phyloP scores from a whole-genome alignment of 2,888 invertebrate species.

The Hemithea aestivaria region DNA sequence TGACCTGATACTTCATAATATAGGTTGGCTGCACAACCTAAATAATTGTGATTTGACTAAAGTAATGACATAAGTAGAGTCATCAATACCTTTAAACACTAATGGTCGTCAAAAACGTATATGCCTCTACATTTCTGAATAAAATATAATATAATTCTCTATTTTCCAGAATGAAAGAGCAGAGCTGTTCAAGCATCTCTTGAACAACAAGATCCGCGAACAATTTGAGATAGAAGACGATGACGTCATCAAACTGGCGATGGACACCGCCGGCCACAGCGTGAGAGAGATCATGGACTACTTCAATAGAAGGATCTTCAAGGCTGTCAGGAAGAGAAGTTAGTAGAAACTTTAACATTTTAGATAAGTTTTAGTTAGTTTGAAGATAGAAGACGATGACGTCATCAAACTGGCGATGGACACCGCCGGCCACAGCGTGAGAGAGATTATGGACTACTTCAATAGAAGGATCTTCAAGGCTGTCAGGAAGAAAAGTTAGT shows the following conservation, averaged over 20 bases:
- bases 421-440: conserved; percentile 85
- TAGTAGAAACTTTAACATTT: too few species aligned
- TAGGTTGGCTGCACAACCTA: too few species aligned
- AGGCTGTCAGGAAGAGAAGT: conserved; percentile 84
- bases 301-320: conserved; percentile 84
- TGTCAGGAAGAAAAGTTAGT: too few species aligned
- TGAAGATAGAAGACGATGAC: conserved; percentile 76
- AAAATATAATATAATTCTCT: too few species aligned
- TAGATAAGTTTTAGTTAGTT: too few species aligned
- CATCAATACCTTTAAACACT: too few species aligned
- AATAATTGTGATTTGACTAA: too few species aligned
- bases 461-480: conserved; percentile 86
- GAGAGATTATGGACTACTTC: conserved; percentile 85
- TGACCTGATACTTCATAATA: too few species aligned
- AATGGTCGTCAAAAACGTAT: too few species aligned
- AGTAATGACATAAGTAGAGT: too few species aligned
- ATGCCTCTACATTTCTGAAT: too few species aligned
- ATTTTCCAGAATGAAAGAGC: conserved; percentile 80
- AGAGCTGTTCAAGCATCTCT: conserved; percentile 80
- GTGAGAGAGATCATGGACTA: conserved; percentile 86
- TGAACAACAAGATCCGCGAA: conserved; percentile 69
- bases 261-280: conserved; percentile 85
- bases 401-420: conserved; percentile 81
- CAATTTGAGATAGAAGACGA: conserved; percentile 70
- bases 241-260: conserved; percentile 80